phyloP scores from a whole-genome alignment of 1,140 invertebrate genomes.

The Drosophila kurseongensis region DNA sequence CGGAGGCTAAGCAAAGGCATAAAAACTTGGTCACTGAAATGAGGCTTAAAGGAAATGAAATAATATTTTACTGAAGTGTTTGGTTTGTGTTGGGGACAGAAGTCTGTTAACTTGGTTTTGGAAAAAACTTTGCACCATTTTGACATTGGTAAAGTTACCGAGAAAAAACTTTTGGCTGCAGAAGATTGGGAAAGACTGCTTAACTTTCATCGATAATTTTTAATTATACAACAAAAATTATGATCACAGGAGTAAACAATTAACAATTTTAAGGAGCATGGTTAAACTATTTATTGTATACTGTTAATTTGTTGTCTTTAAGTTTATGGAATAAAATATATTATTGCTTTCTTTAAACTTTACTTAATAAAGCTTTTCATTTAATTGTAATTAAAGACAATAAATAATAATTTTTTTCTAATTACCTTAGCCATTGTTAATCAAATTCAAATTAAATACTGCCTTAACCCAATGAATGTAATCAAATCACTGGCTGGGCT shows the following conservation, averaged over 20 bases:
- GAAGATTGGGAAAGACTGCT: background rate
- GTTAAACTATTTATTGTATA: no score
- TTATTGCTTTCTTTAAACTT: no score
- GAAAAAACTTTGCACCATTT: conserved; percentile 10
- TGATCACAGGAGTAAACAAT: no score
- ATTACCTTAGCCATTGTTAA: conserved; percentile 16
- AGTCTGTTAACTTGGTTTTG: conserved; percentile 23
- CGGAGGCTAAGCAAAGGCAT: conserved; percentile 21
- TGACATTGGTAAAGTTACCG: conserved; percentile 16
- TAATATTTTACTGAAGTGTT: conserved; percentile 44
- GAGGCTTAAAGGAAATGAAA: conserved; percentile 38
- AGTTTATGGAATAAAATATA: no score
- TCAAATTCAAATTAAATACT: conserved; percentile 26
- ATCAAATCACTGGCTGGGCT: conserved; percentile 9
- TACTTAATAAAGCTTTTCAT: no score
- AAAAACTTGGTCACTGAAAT: conserved; percentile 42
- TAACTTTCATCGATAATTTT: no score
- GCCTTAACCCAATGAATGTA: conserved; percentile 8
- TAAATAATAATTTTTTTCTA: background rate
- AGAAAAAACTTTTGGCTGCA: background rate
- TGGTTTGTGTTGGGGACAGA: conserved; percentile 15
- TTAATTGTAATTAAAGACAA: no score
- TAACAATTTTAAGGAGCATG: no score
- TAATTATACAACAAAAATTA: no score
- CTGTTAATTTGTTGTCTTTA: no score